Percentiles rank a stretch among this genome's conserved stretches.
Evolutionary conservation across 2,113 vertebrate species (phyloP).

Genomic region (Laterallus jamaicensis): DNA sequence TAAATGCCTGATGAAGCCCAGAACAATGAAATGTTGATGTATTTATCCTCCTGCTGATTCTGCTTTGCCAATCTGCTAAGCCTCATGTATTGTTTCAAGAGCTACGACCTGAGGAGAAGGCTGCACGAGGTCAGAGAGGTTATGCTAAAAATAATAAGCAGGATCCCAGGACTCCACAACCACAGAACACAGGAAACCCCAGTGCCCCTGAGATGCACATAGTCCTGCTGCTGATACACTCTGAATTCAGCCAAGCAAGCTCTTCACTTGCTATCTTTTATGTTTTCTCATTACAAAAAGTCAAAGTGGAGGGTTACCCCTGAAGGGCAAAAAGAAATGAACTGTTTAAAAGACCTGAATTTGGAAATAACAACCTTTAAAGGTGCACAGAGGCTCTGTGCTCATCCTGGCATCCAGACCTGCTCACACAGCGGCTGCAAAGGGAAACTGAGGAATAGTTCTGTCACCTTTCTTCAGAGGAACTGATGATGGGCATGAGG

Average conservation of each 20-base stretch:
- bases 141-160: background rate
- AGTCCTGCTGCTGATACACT: background rate
- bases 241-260: background rate
- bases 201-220: background rate
- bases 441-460: background rate
- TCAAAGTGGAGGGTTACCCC: background rate
- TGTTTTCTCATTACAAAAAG: background rate
- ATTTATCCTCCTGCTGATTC: background rate
- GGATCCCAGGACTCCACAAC: background rate
- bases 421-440: background rate
- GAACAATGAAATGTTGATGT: accelerated
- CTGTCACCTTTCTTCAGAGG: background rate
- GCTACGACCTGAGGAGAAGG: background rate
- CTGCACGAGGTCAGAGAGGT: background rate
- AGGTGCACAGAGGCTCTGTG: background rate
- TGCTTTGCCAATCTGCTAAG: background rate
- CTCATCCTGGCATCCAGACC: background rate
- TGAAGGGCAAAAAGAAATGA: background rate
- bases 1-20: background rate
- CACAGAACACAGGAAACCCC: background rate
- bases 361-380: background rate
- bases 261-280: background rate
- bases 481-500: background rate
- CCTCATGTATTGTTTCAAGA: background rate
- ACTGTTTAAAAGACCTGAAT: background rate